phyloP scores from a whole-genome alignment of 2,888 invertebrate genomes.

The Anagyrus pseudococci region DNA sequence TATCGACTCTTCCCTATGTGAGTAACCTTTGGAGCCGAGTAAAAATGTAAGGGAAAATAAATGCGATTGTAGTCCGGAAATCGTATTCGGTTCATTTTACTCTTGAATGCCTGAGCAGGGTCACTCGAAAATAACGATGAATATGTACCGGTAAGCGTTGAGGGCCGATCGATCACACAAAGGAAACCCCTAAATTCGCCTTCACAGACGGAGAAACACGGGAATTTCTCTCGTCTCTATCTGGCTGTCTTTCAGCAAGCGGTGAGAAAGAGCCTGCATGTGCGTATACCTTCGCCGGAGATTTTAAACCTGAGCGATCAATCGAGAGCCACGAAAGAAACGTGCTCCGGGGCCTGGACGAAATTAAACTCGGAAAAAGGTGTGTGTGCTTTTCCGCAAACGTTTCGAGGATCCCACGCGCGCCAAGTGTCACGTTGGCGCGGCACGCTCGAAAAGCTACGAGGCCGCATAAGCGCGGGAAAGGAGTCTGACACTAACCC shows the following conservation, averaged over 20 bases:
- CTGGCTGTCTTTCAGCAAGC: not conserved
- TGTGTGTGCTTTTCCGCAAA: constrained; percentile 20
- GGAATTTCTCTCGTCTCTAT: not conserved
- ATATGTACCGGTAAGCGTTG: constrained; percentile 2
- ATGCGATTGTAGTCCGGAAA: too few species aligned
- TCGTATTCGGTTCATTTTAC: too few species aligned
- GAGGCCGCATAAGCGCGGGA: too few species aligned
- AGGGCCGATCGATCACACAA: constrained; percentile 8
- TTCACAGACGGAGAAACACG: not conserved
- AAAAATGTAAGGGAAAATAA: too few species aligned
- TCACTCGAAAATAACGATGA: constrained; percentile 22
- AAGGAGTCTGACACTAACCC: too few species aligned
- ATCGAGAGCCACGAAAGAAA: too few species aligned
- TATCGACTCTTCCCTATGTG: too few species aligned
- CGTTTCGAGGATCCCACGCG: not conserved
- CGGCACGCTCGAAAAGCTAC: not conserved
- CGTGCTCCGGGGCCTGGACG: constrained; percentile 2
- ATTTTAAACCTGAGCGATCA: too few species aligned
- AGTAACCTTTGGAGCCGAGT: too few species aligned
- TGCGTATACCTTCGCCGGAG: not conserved
- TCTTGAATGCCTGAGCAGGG: too few species aligned
- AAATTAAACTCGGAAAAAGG: constrained; percentile 24
- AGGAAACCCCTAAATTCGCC: constrained; percentile 25
- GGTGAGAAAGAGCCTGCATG: constrained; percentile 15
- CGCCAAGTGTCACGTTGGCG: too few species aligned